Base-by-base conservation (phyloP, 2,888 invertebrate species). In the Brachypalpus laphriformis region DNA sequence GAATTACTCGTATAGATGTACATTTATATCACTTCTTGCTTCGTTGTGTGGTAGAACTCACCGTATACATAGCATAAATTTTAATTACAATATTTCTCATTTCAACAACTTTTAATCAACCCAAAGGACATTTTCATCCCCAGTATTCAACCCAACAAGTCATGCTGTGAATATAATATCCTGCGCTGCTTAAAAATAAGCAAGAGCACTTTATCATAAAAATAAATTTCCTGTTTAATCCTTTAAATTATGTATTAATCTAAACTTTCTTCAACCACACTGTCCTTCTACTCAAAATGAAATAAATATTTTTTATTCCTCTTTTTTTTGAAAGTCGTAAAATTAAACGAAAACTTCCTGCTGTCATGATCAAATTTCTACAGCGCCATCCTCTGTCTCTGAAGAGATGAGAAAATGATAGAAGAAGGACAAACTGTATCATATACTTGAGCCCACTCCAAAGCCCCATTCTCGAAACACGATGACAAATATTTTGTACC, bases 301-400 rank as follows among this genome's bases (percentile, higher is more conserved):
- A 9, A n/a, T n/a, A n/a, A 28, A 47, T 49, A 22, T 49, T 20
- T 47, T 28, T 14, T 18, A 1, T 7, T 9, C 37, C 20, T 34
- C 40, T 71, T 37, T n/a, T 47, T 28, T 25, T 0, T 14, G 56
- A 0, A 40, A 40, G 70, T 71, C 57, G 57, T 71, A 57, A 71
- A 71, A 57, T 47, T 25, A 57, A 71, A 71, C 59, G 57, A 47
- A 22, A 59, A 71, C 45, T 59, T 59, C 37, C 47, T 72, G 47
- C 37, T 61, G 59, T 40, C 49, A 20, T 72, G 59, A 40, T 61
- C 72, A 72, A 51, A 72, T 72, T 72, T 51, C 14, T 28, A 25
- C n/a, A 14, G 47, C n/a, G n/a, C 7, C 16, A 28, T 7, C 40
- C 14, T 28, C 16, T 16, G 8, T 8, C 42, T 16, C 14, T 2